Base-by-base conservation (phyloP, 2,113 vertebrate species). In the Trachemys scripta region DNA sequence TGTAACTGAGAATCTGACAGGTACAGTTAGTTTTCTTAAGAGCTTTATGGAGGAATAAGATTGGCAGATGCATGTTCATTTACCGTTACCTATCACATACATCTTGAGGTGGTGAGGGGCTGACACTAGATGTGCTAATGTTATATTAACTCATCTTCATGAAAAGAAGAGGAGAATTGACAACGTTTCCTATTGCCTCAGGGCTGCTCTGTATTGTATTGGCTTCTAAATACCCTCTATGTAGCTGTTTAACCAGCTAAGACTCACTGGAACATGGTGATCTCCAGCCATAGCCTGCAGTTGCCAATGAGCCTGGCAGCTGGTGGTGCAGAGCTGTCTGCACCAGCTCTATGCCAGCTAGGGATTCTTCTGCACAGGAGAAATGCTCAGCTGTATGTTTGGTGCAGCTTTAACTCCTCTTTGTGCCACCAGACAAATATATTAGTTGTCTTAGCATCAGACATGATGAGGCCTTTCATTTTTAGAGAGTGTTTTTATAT, bases 271-370 rank as follows among this genome's bases (percentile, higher is more conserved):
- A 76, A 11, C 38, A 14, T 42, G 47, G 22, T 78, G 75, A 78
- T 47, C 24, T 47, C 72, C 35, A 53, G 6, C 8, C 0, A 0
- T 42, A 49, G 88, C 5, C 22, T 62, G 47, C 3, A 4, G 2
- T 4, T 6, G 19, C 10, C 16, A 9, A 50, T 24, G 25, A 85
- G 27, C 49, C 45, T 85, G 3, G 3, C 35, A 38, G 3, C 49
- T 56, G 35, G 49, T 65, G 13, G 22, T 53, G 0, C 1, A 0
- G 0, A 0, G 19, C 20, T 10, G n/a, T 45, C n/a, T 16, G 31
- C 17, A 22, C 29, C 19, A 45, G 45, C 12, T 29, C 76, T 19
- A 1, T 78, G 59, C 62, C 19, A 13, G 10, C 47, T 1, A 0
- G 0, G 42, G 65, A 80, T 3, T 5, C 50, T n/a, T 29, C 14